Base-by-base conservation (phyloP, 2,113 vertebrate genomes). In the Oceanodroma tethys region DNA sequence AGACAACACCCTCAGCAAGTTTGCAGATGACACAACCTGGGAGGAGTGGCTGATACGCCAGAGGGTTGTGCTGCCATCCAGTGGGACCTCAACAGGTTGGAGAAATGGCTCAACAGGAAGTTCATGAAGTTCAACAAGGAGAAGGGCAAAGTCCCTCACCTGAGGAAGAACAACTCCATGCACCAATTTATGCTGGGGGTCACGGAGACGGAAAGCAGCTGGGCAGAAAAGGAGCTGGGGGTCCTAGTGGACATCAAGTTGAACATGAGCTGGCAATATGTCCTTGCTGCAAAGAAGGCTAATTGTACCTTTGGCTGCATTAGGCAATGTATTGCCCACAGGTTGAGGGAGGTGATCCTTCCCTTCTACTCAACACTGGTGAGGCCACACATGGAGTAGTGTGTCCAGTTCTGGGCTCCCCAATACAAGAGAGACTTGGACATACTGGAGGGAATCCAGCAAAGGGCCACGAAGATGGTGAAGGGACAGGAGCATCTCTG, bases 311-410 rank as follows among this genome's bases (percentile, higher is more conserved):
- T 76, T 34, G 56, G 6, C 34, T 88, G 23, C 16, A 38, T 66
- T 72, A 45, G 16, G 27, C 2, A 1, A 43, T 23, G 10, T 42
- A 25, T 56, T 56, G 40, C 8, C 23, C 1, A 0, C 18, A 63
- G 6, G 16, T n/a, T 0, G 0, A 40, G 14, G 36, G 26, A 42
- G 9, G 23, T 58, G 36, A 20, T 63, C 15, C 10, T 58, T 85
- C 26, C 21, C 13, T 22, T 66, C 43, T 91, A 8, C 43, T 66
- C 29, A 47, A 9, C 7, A 6, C 9, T 73, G 23, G 13, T 30
- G 45, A 40, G 29, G 29, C 11, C 19, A 67, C 50, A 53, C 1
- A 1, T 59, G 10, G 29, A 47, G 13, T 13, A 17, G 9, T 73
- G 23, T n/a, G 25, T 30, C 30, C 59, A 67, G 16, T 50, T 42